Evolutionary conservation across 2,888 invertebrate genomes (phyloP), one percentile per base, ranked within the genome.

Genomic region (Dolichomitus sp.): DNA sequence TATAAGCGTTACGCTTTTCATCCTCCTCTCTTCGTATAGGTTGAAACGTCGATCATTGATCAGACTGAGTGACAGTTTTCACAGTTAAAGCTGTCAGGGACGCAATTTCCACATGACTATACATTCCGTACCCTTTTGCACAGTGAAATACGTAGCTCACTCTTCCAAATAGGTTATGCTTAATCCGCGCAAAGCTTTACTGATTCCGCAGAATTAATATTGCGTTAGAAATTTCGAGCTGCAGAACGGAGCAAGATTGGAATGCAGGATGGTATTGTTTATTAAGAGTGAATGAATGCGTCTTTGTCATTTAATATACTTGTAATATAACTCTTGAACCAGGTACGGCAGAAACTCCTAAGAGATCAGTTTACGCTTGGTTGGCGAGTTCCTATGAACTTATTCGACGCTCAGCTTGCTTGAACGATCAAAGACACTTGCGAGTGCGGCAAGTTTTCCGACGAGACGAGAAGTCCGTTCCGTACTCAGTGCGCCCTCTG

Each of bases 361-460:
- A 30, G 57, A 57, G 74, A 65, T 77, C 69, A 82, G 23, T 80
- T 78, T 30, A 30, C 69, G 4, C 7, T 50, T 12, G 50, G 77
- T 59, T 40, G 54, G 27, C 42, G 42, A 77, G 82, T 59, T 72
- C 30, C 68, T 63, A 65, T 48, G 74, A 70, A 85, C 80, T 81
- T 83, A 79, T 82, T 85, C 73, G 85, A 83, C 75, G 57, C 76
- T 84, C 79, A 85, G 79, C 63, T 81, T 83, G 83, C 80, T 48
- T 61, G 82, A 75, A n/a, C 84, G 87, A 84, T 88, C 84, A 86
- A 86, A 88, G 86, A 79, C 72, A 75, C 65, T 80, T 75, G 61
- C 69, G 40, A 40, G 27, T 50, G 59, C 63, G 65, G 80, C 42
- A 70, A 80, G 73, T 82, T 75, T 74, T 68, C 78, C n/a, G 63